A percentile compares a stretch with the other conserved stretches of the same genome.
Conservation (phyloP, 2,113 vertebrate genomes). For the Hypocryptadius cinnamomeus region DNA sequence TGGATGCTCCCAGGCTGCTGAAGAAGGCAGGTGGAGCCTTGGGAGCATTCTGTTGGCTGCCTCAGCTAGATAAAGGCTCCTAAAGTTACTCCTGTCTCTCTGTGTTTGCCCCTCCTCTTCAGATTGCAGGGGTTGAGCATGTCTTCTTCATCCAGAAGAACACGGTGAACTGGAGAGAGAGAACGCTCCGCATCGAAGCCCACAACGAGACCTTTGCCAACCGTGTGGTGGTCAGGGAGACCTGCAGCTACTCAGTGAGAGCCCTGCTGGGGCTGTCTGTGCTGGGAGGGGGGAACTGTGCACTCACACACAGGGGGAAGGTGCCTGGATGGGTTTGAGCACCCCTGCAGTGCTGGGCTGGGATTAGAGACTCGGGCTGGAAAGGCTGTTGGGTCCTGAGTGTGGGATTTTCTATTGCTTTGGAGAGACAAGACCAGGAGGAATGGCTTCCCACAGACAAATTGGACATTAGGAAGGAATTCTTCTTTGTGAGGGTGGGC, state of each 20-base stretch:
- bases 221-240: slow-evolving; percentile 75
- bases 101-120: not conserved
- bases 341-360: fast-evolving
- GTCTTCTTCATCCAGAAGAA: slow-evolving; percentile 83
- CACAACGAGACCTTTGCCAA: slow-evolving; percentile 80
- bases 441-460: not conserved
- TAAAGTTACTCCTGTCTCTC: not conserved
- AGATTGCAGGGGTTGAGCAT: slow-evolving; percentile 80
- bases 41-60: not conserved
- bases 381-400: too few relatives aligned
- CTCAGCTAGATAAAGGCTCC: not conserved
- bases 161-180: slow-evolving; percentile 76
- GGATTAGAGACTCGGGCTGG: not conserved
- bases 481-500: fast-evolving
- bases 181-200: slow-evolving; percentile 77
- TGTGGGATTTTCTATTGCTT: not conserved
- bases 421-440: not conserved
- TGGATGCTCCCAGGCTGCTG: slow-evolving; percentile 79
- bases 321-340: not conserved
- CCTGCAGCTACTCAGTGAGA: slow-evolving; percentile 77
- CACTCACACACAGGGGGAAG: too few relatives aligned
- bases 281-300: not conserved
- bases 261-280: not conserved
- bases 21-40: slow-evolving; percentile 69
- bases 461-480: not conserved